Conservation (phyloP, 2,797 vertebrate species). For the Salarias fasciatus region DNA sequence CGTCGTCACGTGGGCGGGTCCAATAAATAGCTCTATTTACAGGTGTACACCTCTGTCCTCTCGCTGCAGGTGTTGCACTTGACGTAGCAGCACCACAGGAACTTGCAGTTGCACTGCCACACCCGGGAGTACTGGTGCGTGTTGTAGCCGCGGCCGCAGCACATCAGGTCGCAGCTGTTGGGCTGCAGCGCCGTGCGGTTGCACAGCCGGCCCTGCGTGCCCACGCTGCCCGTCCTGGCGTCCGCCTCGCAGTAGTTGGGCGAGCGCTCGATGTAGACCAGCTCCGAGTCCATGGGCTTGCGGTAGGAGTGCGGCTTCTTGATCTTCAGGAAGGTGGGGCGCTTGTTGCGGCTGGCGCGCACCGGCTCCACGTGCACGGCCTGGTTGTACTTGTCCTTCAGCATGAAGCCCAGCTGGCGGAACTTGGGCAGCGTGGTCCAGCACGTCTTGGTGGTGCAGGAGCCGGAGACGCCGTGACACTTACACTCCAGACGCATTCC, state of each 20-base stretch:
- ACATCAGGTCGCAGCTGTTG: conserved; percentile 96
- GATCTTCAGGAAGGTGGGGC: conserved; percentile 96
- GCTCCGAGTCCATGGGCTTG: conserved; percentile 95
- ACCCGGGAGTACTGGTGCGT: conserved; percentile 96
- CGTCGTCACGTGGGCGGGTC: conserved; percentile 23
- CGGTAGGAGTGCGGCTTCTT: conserved; percentile 95
- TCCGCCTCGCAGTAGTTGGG: conserved; percentile 98
- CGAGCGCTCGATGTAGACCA: conserved; percentile 96
- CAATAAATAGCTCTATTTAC: conserved; percentile 85
- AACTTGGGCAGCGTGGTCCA: conserved; percentile 98
- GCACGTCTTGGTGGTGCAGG: conserved; percentile 97
- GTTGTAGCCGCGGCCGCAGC: conserved; percentile 96
- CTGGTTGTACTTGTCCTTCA: conserved; percentile 96
- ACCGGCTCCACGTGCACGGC: conserved; percentile 95
- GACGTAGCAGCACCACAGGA: conserved; percentile 99
- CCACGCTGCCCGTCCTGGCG: conserved; percentile 91
- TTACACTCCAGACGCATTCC: conserved; percentile 97
- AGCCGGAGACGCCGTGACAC: conserved; percentile 96
- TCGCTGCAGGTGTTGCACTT: conserved; percentile 98
- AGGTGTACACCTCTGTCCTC: conserved; percentile 96
- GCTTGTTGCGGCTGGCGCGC: conserved; percentile 93
- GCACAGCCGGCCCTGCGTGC: conserved; percentile 95
- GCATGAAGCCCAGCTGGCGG: conserved; percentile 93
- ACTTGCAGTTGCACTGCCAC: conserved; percentile 99
- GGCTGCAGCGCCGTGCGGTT: conserved; percentile 94